phyloP scores from a whole-genome alignment of 2,113 vertebrate genomes.

The Aviceda subcristata region DNA sequence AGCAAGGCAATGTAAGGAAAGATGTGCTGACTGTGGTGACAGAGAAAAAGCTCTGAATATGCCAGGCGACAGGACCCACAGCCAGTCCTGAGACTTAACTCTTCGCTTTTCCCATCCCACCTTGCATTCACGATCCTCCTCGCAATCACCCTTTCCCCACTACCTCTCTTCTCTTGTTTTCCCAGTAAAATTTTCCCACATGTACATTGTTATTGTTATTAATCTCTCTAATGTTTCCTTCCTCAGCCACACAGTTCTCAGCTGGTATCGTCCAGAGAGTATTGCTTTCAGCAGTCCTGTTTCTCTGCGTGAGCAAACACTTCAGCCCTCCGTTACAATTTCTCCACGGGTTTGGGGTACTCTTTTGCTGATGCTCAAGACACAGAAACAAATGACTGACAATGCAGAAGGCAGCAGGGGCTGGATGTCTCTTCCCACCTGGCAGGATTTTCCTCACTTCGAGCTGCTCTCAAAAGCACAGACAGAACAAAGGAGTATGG shows the following conservation, averaged over 20 bases:
- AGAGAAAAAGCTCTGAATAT: background rate
- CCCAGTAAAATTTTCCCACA: background rate
- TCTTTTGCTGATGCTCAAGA: background rate
- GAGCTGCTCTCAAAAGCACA: background rate
- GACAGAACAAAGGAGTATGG: background rate
- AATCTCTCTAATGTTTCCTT: background rate
- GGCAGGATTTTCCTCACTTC: background rate
- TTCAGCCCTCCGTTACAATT: background rate
- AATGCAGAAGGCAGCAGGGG: background rate
- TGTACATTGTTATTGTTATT: background rate
- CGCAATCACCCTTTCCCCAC: background rate
- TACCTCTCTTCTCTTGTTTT: background rate
- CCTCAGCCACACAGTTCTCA: background rate
- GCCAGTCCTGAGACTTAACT: background rate
- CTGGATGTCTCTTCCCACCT: background rate
- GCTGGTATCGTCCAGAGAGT: background rate
- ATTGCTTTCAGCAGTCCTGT: background rate
- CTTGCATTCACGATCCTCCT: background rate
- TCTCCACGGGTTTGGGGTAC: background rate
- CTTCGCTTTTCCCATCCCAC: background rate
- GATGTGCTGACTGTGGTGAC: background rate
- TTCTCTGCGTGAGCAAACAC: background rate
- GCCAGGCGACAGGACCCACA: background rate
- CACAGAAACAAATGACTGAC: background rate
- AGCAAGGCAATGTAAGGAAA: background rate